Base-by-base conservation (phyloP, 2,113 vertebrate species). In the Acanthisitta chloris region DNA sequence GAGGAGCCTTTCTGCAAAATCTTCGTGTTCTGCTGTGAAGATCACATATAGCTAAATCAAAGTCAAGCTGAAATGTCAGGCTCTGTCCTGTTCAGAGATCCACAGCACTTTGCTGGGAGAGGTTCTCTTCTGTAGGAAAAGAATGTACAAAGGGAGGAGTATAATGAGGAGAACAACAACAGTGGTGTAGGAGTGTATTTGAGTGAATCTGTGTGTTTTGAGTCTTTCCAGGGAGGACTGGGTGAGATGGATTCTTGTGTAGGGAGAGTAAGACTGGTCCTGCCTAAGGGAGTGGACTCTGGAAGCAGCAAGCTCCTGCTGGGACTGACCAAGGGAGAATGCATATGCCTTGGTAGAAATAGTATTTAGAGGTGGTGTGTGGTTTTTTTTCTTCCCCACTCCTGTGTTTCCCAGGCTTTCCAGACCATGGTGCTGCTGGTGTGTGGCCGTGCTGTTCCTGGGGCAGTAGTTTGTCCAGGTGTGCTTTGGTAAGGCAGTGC, bases 361-460 rank as follows among this genome's bases (percentile, higher is more conserved):
- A 43, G 26, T 9, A 6, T 31, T 70, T 19, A 6, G 26, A 13
- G 46, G 29, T 36, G 18, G 12, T 11, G 6, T 14, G 51, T 24
- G 26, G 17, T 2, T 65, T 92, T 62, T 49, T 4, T 29, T 85
- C n/a, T n/a, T n/a, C n/a, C 55, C 43, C 25, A 4, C 10, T 67
- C 12, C 34, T 36, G 49, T 19, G 20, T 28, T 88, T 69, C 18
- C 62, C 0, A 0, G 33, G 17, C 71, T 46, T 28, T 70, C 42
- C 46, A 40, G 45, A 2, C 15, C 0, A 0, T 33, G 29, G 19
- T 42, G 52, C 17, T 6, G 38, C 38, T 66, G 62, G 10, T 36
- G 49, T 5, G 3, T 10, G 20, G 36, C 51, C 38, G 19, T 33
- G 28, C 66, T 29, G 10, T 38, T 65, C 49, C 45, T 40, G 34